Evolutionary conservation across 37 sponge, comb jelly and placozoan species (phyloP), one percentile per base, ranked within the genome.

Genomic region (Chondrilla cf. caribensis): DNA sequence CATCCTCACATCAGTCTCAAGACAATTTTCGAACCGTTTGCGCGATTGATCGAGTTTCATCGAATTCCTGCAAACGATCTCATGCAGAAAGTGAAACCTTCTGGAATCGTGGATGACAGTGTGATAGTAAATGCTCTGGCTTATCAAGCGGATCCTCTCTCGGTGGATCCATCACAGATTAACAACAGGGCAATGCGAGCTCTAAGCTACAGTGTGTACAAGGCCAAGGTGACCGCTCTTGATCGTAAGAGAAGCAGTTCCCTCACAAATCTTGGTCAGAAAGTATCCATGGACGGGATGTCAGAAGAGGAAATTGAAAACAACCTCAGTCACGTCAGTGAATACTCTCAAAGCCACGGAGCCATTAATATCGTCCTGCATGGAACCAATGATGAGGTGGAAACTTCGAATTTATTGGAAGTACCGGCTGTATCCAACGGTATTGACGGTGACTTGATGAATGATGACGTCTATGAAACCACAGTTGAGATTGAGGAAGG

Each of bases 101-200:
- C 87, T 7, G 84, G 81, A 2, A 84, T 90, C 0, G 95, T 97
- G 0, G 89, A 89, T 17, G 93, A 97, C 60, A 51, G 82, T 3
- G 39, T 86, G 28, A 92, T 97, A 17, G 83, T 97, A 41, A 94
- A 83, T 54, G 98, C 98, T 0, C 89, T 97, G 37, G 98, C 98
- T 37, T 94, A 83, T 59, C 98, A 97, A 57, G 93, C 95, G 25
- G 98, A 97, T 60, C 98, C 98, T 9, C 83, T 72, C 0, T 89
- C 94, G 0, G 90, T 97, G 31, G 92, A 93, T 22, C 58, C 40
- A 26, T 6, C 42, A 39, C 41, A 17, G 18, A 73, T 73, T 43
- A 73, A 73, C 43, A 22, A n/a, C 24, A 73, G 76, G 24, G 44
- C 21, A 19, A 17, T 40, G 40, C 8, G 76, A 39, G 76, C 76